phyloP scores from a whole-genome alignment of 2,113 vertebrate genomes.

The Chinchilla lanigera region DNA sequence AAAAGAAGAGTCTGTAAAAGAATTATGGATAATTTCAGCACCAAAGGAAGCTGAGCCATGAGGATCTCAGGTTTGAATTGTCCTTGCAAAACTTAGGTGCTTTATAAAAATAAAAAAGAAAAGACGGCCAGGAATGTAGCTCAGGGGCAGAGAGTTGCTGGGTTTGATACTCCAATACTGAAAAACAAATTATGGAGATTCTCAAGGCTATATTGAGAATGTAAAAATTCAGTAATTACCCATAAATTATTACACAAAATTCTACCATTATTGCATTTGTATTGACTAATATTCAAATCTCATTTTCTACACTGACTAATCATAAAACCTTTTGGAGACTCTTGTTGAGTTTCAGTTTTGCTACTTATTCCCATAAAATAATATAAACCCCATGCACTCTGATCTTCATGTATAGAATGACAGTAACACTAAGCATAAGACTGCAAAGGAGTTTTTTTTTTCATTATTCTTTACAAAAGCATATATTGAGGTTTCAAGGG shows the following conservation, averaged over 20 bases:
- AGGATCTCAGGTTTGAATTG: background rate
- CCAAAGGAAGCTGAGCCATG: background rate
- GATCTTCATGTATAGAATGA: background rate
- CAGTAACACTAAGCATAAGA: background rate
- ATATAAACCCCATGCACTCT: background rate
- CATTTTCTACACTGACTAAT: background rate
- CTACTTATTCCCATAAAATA: background rate
- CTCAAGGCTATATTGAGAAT: background rate
- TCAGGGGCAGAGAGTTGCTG: background rate
- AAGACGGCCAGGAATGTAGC: background rate
- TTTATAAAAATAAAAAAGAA: background rate
- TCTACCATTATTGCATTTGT: background rate
- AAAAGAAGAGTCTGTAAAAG: background rate
- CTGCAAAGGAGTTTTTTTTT: background rate
- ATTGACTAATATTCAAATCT: constrained; percentile 30
- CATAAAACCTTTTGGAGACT: background rate
- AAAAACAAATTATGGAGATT: background rate
- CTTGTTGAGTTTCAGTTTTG: background rate
- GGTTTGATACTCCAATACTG: background rate
- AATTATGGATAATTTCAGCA: background rate
- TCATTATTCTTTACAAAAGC: background rate
- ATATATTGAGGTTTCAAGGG: background rate
- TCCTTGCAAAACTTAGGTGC: background rate
- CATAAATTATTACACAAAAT: background rate
- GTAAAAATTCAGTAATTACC: constrained; percentile 19